These are phyloP conservation scores for Polypedilum vanderplanki DNA, from an alignment of 1,140 invertebrate genomes.

Conservation along the genomic window DNA sequence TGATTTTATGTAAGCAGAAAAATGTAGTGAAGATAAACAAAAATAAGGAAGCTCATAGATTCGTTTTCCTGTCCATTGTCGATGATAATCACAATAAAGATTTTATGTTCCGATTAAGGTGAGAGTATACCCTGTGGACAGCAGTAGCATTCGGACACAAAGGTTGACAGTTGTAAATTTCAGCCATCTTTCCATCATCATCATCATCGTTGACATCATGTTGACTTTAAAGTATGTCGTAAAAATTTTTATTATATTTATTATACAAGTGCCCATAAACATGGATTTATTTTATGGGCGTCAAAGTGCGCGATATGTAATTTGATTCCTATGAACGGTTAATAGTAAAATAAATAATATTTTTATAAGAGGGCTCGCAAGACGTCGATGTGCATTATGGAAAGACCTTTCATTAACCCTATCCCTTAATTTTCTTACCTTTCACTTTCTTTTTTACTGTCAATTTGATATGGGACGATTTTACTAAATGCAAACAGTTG, in stretches of 20 bases:
- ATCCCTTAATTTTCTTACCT: too few species aligned
- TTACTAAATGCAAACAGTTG: neutral
- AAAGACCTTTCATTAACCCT: slow-evolving; percentile 1
- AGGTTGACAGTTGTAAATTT: neutral
- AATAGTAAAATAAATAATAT: neutral
- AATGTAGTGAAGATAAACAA: neutral
- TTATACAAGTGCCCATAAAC: neutral
- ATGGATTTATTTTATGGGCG: slow-evolving; percentile 7
- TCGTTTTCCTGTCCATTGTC: neutral
- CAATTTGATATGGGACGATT: neutral
- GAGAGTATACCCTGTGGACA: neutral
- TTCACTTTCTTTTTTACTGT: neutral
- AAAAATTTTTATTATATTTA: neutral
- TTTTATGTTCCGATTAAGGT: neutral
- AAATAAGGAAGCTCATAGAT: neutral
- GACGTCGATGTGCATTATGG: neutral
- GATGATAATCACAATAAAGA: neutral
- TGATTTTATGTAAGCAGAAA: neutral
- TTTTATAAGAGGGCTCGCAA: neutral
- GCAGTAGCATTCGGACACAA: neutral
- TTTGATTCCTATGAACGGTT: neutral
- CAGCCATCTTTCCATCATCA: neutral
- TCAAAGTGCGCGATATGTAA: neutral
- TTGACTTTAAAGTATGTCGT: neutral
- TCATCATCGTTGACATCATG: neutral